Evolutionary conservation across 2,888 invertebrate species (phyloP).

Genomic region (Clunio marinus): DNA sequence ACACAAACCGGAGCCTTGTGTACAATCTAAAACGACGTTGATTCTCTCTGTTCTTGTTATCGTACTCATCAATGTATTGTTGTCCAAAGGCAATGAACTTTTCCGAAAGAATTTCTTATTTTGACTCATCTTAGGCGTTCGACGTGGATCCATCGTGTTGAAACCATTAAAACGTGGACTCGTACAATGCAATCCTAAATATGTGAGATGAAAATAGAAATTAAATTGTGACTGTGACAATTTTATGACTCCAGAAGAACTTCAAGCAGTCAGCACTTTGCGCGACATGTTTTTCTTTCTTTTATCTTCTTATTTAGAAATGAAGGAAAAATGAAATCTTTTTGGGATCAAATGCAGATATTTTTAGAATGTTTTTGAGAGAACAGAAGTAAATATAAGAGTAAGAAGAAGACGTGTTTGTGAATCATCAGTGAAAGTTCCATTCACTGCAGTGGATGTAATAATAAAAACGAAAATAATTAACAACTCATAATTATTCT

Average conservation of each 20-base stretch:
- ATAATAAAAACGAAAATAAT: neutral
- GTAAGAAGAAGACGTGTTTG: too few relatives aligned
- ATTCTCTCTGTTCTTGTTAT: slow-evolving; percentile 48
- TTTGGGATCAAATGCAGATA: too few relatives aligned
- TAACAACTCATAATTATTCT: slow-evolving; percentile 2
- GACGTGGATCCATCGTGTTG: slow-evolving; percentile 57
- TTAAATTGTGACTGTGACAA: neutral
- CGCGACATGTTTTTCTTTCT: slow-evolving; percentile 3
- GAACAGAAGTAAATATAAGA: too few relatives aligned
- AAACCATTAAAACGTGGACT: slow-evolving; percentile 57
- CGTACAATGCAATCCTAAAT: slow-evolving; percentile 43
- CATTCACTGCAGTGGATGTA: too few relatives aligned
- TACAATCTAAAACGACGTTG: slow-evolving; percentile 51
- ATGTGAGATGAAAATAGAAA: neutral
- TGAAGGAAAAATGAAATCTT: too few relatives aligned
- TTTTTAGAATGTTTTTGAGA: too few relatives aligned
- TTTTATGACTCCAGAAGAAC: neutral
- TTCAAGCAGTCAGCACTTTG: neutral
- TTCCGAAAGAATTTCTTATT: slow-evolving; percentile 52
- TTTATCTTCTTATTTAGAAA: too few relatives aligned
- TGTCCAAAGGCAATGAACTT: slow-evolving; percentile 52
- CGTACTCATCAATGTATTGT: slow-evolving; percentile 31
- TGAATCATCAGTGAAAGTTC: too few relatives aligned
- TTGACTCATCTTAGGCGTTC: slow-evolving; percentile 48
- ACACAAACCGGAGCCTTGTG: slow-evolving; percentile 50